Conservation (phyloP, 92 coral and sea anemone genomes). For the Umimayanthus chanpuru region DNA sequence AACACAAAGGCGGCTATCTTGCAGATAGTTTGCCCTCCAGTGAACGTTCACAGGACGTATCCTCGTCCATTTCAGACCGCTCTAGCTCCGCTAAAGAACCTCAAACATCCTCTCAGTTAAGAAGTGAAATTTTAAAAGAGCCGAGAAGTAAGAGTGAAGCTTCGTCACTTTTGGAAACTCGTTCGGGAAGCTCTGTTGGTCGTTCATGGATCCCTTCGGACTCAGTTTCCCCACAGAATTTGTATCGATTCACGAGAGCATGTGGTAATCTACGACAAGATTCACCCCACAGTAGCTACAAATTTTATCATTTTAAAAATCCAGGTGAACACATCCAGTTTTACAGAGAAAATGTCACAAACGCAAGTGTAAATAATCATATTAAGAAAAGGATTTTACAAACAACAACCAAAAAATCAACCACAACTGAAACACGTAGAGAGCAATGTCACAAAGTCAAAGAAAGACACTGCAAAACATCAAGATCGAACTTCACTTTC, state of each 20-base stretch:
- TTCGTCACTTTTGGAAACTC: not conserved
- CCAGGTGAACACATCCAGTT: constrained; percentile 59
- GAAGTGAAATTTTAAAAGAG: constrained; percentile 12
- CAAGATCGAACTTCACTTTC: constrained; percentile 39
- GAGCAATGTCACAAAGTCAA: not conserved
- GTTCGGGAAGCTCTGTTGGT: not conserved
- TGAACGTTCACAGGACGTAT: constrained; percentile 15
- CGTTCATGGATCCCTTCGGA: constrained; percentile 32
- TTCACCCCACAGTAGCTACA: constrained; percentile 60
- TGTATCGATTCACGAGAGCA: constrained; percentile 16
- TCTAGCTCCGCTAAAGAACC: constrained; percentile 16
- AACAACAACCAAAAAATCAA: constrained; percentile 21
- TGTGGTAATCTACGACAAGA: constrained; percentile 6
- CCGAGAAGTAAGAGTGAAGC: constrained; percentile 8
- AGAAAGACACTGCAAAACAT: constrained; percentile 27
- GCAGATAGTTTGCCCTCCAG: constrained; percentile 5
- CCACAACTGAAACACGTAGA: constrained; percentile 6
- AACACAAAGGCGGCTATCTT: constrained; percentile 60
- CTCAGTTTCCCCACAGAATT: constrained; percentile 28
- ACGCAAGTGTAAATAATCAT: constrained; percentile 51
- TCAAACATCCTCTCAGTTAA: not conserved
- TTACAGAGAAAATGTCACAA: constrained; percentile 77
- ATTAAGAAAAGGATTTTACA: constrained; percentile 50
- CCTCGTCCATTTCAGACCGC: constrained; percentile 7
- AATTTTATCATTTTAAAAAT: constrained; percentile 70